phyloP scores from a whole-genome alignment of 2,888 invertebrate genomes.

The Tryphoninae sp. region DNA sequence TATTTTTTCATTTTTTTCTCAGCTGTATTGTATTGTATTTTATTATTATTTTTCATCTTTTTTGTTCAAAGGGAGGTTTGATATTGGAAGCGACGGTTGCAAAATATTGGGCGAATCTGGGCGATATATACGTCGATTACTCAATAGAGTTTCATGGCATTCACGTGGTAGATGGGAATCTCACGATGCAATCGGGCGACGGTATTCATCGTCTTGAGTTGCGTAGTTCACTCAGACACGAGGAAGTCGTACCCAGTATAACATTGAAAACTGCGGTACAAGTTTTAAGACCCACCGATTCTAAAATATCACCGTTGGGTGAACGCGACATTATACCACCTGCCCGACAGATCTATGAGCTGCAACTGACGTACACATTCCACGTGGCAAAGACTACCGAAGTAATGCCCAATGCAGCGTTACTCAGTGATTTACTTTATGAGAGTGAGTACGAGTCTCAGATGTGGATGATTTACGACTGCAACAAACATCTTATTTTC shows the following conservation, averaged over 20 bases:
- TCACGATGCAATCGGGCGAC: constrained; percentile 89
- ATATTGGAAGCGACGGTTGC: constrained; percentile 95
- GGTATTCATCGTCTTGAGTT: constrained; percentile 89
- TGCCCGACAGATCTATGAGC: constrained; percentile 94
- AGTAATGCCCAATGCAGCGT: constrained; percentile 89
- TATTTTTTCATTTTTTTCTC: constrained; percentile 6
- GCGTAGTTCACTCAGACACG: constrained; percentile 86
- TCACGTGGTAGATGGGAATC: constrained; percentile 85
- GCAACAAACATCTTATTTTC: constrained; percentile 92
- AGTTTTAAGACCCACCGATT: constrained; percentile 89
- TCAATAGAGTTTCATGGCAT: constrained; percentile 92
- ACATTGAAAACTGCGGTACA: constrained; percentile 89
- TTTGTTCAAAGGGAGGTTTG: constrained; percentile 84
- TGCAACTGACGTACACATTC: constrained; percentile 93
- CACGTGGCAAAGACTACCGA: constrained; percentile 92
- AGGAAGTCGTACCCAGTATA: constrained; percentile 90
- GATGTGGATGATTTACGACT: constrained; percentile 97
- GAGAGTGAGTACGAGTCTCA: constrained; percentile 98
- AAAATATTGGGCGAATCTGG: constrained; percentile 97
- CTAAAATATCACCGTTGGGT: constrained; percentile 90
- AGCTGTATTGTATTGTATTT: constrained; percentile 1
- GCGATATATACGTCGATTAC: constrained; percentile 89
- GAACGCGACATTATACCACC: constrained; percentile 93
- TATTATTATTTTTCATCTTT: constrained; percentile 28
- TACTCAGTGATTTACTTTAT: constrained; percentile 94